Conservation (phyloP, 2,888 invertebrate species). For the Siphlonurus alternatus region DNA sequence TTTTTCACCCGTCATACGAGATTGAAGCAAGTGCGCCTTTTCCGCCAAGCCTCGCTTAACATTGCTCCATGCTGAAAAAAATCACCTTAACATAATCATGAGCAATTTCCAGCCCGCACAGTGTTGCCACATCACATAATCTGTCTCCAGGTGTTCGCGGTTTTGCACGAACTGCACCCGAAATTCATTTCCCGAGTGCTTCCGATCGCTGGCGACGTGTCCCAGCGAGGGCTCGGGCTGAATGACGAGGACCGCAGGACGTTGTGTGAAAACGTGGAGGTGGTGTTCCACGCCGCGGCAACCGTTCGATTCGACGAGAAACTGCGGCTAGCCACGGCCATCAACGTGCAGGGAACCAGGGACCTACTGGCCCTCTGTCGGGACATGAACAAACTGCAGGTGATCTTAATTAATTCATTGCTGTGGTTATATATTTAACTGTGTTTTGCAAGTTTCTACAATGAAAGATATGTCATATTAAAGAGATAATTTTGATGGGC, state of each 20-base stretch:
- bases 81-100: no score
- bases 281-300: constrained; percentile 80
- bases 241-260: constrained; percentile 39
- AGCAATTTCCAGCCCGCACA: no score
- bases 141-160: constrained; percentile 36
- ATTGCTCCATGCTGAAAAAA: no score
- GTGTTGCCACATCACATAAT: no score
- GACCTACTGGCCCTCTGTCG: constrained; percentile 55
- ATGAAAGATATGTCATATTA: no score
- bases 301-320: constrained; percentile 81
- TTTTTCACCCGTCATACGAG: no score
- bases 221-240: constrained; percentile 44
- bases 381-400: constrained; percentile 53
- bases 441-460: no score
- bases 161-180: constrained; percentile 31
- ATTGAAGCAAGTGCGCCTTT: no score
- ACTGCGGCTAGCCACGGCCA: constrained; percentile 53
- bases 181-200: constrained; percentile 47
- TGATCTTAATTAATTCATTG: no score
- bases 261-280: constrained; percentile 41
- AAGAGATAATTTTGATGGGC: no score
- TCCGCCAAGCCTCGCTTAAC: no score
- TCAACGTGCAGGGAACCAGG: constrained; percentile 62
- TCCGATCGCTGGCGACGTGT: constrained; percentile 49
- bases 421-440: no score